A percentile compares a stretch with the other conserved stretches of the same genome.
These are phyloP conservation scores for Panorpa germanica DNA, from an alignment of 2,888 invertebrate genomes.

Conservation along the genomic window DNA sequence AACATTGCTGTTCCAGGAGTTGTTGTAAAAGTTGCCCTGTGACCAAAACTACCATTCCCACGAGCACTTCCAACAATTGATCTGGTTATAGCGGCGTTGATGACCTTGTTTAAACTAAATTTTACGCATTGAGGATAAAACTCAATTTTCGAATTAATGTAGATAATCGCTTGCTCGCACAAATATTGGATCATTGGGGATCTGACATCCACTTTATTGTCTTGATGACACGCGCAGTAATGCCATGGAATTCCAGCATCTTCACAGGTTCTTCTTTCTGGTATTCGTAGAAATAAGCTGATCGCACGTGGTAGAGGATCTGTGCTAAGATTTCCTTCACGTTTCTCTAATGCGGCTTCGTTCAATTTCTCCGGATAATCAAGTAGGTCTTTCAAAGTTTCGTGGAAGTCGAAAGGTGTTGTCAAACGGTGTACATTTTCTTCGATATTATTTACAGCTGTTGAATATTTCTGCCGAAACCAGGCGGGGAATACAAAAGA, in stretches of 20 bases:
- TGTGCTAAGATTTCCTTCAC: conserved; percentile 20
- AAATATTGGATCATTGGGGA: conserved; percentile 32
- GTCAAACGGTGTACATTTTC: conserved; percentile 52
- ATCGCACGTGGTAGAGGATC: conserved; percentile 36
- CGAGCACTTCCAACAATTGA: conserved; percentile 21
- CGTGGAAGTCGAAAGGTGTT: conserved; percentile 69
- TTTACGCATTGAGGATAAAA: conserved; percentile 43
- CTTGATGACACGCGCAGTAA: conserved; percentile 76
- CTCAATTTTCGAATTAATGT: conserved; percentile 42
- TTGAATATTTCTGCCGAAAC: conserved; percentile 40
- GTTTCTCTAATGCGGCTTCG: too few relatives aligned
- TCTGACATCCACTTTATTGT: too few relatives aligned
- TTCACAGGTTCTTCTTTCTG: conserved; percentile 51
- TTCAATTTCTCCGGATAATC: conserved; percentile 24
- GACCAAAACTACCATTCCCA: conserved; percentile 17
- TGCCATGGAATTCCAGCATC: conserved; percentile 61
- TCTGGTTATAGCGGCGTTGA: conserved; percentile 42
- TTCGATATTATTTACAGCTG: conserved; percentile 41
- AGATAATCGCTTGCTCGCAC: conserved; percentile 36
- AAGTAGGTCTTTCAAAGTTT: conserved; percentile 51
- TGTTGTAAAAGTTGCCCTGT: conserved; percentile 26
- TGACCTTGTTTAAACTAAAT: conserved; percentile 37
- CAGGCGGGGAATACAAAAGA: conserved; percentile 52
- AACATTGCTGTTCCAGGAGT: conserved; percentile 30
- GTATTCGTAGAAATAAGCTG: conserved; percentile 60